A percentile compares a stretch with the other conserved stretches of the same genome.
These are phyloP conservation scores for Blastomussa wellsi DNA, from an alignment of 92 coral and sea anemone genomes.

Conservation along the genomic window DNA sequence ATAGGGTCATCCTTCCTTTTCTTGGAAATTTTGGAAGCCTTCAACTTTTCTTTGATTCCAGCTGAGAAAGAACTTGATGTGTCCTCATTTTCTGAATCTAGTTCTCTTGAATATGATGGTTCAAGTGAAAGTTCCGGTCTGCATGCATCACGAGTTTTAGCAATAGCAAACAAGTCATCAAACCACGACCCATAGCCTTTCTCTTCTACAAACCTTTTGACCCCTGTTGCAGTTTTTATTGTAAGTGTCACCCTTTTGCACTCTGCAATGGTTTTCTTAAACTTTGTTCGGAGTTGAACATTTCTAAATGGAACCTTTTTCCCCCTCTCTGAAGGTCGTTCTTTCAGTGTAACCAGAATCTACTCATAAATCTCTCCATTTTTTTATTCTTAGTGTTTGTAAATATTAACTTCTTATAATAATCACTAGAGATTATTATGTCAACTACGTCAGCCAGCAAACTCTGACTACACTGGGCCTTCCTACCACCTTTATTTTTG, in stretches of 20 bases:
- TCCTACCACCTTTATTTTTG: conserved; percentile 45
- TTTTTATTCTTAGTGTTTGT: conserved; percentile 63
- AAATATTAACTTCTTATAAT: conserved; percentile 43
- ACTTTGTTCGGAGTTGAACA: conserved; percentile 52
- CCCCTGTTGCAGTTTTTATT: conserved; percentile 56
- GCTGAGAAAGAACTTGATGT: too few species aligned
- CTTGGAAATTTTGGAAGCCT: not conserved
- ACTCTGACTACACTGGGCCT: conserved; percentile 50
- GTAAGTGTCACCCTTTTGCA: conserved; percentile 59
- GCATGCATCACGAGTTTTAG: conserved; percentile 59
- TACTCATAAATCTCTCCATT: conserved; percentile 56
- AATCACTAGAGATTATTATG: conserved; percentile 39
- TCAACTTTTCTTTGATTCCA: conserved; percentile 9
- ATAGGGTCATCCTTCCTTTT: conserved; percentile 28
- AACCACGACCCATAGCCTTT: conserved; percentile 52
- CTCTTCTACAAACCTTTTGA: conserved; percentile 49
- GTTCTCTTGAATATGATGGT: conserved; percentile 43
- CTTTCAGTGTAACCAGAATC: conserved; percentile 45
- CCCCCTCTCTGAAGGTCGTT: conserved; percentile 43
- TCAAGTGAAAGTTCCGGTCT: conserved; percentile 61
- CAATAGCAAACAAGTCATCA: conserved; percentile 39
- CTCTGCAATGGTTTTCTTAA: conserved; percentile 50
- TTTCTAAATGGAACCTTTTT: conserved; percentile 45
- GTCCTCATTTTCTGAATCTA: conserved; percentile 23
- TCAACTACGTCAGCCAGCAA: conserved; percentile 50